phyloP scores from a whole-genome alignment of 1,140 invertebrate species.

The Drosophila micromelanica region DNA sequence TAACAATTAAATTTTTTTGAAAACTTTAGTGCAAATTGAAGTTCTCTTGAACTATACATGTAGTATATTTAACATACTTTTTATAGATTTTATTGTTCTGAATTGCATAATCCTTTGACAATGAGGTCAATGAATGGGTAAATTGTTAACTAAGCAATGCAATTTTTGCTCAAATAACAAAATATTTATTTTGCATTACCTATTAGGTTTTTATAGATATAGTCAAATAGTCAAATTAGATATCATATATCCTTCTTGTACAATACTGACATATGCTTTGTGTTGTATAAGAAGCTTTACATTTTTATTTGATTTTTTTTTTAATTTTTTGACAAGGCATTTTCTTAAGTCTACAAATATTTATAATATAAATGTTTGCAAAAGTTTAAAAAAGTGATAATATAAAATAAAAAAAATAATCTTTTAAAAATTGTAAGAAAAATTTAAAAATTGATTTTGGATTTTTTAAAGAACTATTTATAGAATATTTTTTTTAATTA shows the following conservation, averaged over 20 bases:
- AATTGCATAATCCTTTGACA: background rate
- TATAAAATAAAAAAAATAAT: too few relatives aligned
- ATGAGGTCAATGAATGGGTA: background rate
- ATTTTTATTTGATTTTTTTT: too few relatives aligned
- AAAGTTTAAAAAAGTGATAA: too few relatives aligned
- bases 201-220: background rate
- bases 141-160: background rate
- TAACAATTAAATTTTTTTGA: background rate
- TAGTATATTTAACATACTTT: background rate
- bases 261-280: too few relatives aligned
- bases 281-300: too few relatives aligned
- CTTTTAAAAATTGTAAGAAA: background rate
- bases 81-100: background rate
- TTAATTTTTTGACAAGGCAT: too few relatives aligned
- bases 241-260: background rate
- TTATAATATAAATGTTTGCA: too few relatives aligned
- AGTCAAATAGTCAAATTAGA: background rate
- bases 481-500: too few relatives aligned
- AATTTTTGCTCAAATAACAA: background rate
- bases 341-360: too few relatives aligned
- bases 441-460: too few relatives aligned
- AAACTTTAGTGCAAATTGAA: constrained; percentile 13
- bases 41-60: background rate
- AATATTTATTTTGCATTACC: too few relatives aligned
- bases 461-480: too few relatives aligned